phyloP scores from a whole-genome alignment of 2,113 vertebrate species.

The Oreochromis niloticus region DNA sequence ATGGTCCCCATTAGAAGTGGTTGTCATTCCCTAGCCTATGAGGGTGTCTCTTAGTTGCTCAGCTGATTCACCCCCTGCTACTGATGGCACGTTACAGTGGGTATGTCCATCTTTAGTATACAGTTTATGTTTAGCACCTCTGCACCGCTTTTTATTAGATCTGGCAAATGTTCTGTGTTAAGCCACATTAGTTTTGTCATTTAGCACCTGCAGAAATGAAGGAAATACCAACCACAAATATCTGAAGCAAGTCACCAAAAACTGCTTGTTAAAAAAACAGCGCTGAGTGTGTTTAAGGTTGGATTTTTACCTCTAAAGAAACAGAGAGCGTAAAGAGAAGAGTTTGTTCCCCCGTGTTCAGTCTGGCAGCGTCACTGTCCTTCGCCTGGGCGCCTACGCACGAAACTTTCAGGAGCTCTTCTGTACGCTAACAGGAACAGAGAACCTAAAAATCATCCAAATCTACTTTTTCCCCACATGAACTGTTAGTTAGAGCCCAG shows the following conservation, averaged over 20 bases:
- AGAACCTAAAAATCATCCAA: not conserved
- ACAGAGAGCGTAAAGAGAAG: not conserved
- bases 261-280: not conserved
- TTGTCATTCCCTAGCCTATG: not conserved
- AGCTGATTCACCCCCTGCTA: not conserved
- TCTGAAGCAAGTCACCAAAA: not conserved
- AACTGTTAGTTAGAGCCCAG: not conserved
- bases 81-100: not conserved
- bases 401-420: not conserved
- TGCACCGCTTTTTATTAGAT: fast-evolving
- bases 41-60: not conserved
- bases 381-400: not conserved
- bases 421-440: not conserved
- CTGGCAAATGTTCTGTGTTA: not conserved
- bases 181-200: not conserved
- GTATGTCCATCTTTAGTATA: not conserved
- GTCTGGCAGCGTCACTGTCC: not conserved
- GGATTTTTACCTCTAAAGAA: slow-evolving; percentile 14
- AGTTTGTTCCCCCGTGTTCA: not conserved
- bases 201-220: not conserved
- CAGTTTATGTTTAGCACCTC: not conserved
- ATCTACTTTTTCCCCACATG: fast-evolving
- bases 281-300: not conserved
- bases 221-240: not conserved
- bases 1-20: not conserved